A percentile compares a stretch with the other conserved stretches of the same genome.
These are phyloP conservation scores for Chydorus sphaericus DNA, from an alignment of 2,888 invertebrate genomes.

Conservation along the genomic window DNA sequence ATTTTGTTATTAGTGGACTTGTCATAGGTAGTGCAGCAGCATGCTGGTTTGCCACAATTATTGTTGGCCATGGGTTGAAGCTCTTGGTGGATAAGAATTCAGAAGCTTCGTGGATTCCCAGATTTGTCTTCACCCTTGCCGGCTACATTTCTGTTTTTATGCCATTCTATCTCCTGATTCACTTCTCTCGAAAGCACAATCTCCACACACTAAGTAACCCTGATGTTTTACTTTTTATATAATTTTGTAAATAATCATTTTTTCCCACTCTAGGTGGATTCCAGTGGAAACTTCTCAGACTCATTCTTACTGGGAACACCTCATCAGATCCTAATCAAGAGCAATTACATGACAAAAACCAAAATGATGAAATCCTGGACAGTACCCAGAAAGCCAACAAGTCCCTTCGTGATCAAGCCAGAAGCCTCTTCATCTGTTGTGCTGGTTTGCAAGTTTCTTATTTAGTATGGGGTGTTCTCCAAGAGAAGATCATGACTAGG, in stretches of 20 bases:
- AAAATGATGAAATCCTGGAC: neutral
- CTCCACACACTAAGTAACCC: slow-evolving; percentile 15
- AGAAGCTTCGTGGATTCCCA: slow-evolving; percentile 47
- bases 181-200: slow-evolving; percentile 59
- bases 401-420: no score
- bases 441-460: slow-evolving; percentile 78
- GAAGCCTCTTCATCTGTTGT: slow-evolving; percentile 57
- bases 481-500: slow-evolving; percentile 96
- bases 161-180: slow-evolving; percentile 68
- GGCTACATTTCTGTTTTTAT: slow-evolving; percentile 79
- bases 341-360: no score
- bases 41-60: neutral
- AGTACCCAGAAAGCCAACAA: neutral
- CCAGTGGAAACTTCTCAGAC: neutral
- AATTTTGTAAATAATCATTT: neutral
- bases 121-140: slow-evolving; percentile 60
- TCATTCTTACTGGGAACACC: slow-evolving; percentile 16
- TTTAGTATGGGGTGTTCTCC: slow-evolving; percentile 88
- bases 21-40: neutral
- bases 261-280: neutral
- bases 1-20: neutral
- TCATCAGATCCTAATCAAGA: no score
- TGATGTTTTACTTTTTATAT: neutral
- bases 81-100: neutral
- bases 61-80: neutral